Conservation (phyloP, 2,113 vertebrate genomes). For the Amia ocellicauda region DNA sequence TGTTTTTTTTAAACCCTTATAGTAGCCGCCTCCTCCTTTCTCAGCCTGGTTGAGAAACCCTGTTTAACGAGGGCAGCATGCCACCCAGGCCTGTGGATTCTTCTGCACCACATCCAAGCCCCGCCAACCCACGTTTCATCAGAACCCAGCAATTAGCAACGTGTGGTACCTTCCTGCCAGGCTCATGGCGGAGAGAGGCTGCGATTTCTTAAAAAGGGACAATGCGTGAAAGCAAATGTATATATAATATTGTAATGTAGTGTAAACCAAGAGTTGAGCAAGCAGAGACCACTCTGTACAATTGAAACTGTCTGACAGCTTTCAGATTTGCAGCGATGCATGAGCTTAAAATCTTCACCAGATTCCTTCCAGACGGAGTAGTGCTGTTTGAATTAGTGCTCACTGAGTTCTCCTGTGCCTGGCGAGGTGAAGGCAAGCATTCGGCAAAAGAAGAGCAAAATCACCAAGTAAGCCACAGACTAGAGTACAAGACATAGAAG, state of each 20-base stretch:
- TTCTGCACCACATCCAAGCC: not conserved
- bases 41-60: not conserved
- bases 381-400: too few species aligned
- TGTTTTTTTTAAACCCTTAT: too few species aligned
- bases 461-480: too few species aligned
- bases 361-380: slow-evolving; percentile 11
- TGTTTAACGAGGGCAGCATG: not conserved
- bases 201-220: not conserved
- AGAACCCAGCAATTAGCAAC: slow-evolving; percentile 41
- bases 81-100: not conserved
- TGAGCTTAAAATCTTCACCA: slow-evolving; percentile 40
- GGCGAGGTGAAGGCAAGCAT: too few species aligned
- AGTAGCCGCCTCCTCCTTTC: too few species aligned
- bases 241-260: too few species aligned
- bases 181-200: slow-evolving; percentile 38
- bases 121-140: not conserved
- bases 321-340: slow-evolving; percentile 31
- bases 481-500: too few species aligned
- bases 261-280: slow-evolving; percentile 53
- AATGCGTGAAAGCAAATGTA: slow-evolving; percentile 48
- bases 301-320: slow-evolving; percentile 29
- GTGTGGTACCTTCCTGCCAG: slow-evolving; percentile 37
- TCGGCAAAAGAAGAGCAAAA: too few species aligned
- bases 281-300: slow-evolving; percentile 13
- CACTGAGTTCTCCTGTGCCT: too few species aligned